A percentile compares a stretch with the other conserved stretches of the same genome.
phyloP scores from a whole-genome alignment of 2,888 invertebrate species.

The Habroteleia sp. region DNA sequence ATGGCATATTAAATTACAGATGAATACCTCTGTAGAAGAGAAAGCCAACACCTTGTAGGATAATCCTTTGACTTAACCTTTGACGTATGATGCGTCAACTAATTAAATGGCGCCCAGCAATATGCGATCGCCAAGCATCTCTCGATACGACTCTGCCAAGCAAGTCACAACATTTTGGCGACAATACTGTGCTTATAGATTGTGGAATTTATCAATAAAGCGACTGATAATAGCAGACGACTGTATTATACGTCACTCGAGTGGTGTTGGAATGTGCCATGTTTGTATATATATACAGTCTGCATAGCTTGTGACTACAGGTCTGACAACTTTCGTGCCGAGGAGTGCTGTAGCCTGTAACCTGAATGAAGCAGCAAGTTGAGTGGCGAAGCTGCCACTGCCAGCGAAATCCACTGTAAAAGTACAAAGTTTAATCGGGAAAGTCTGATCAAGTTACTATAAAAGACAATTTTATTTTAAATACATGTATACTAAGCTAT shows the following conservation, averaged over 20 bases:
- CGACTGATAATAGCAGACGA: slow-evolving; percentile 60
- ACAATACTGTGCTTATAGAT: slow-evolving; percentile 25
- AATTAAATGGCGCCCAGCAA: slow-evolving; percentile 25
- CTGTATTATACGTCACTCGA: slow-evolving; percentile 57
- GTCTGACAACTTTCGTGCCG: slow-evolving; percentile 29
- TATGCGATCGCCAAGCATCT: slow-evolving; percentile 15
- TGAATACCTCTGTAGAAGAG: slow-evolving; percentile 48
- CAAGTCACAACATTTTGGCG: slow-evolving; percentile 45
- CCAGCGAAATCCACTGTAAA: too few species aligned
- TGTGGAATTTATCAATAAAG: slow-evolving; percentile 58
- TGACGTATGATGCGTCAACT: slow-evolving; percentile 33
- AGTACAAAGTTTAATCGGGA: too few species aligned
- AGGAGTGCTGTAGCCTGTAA: slow-evolving; percentile 36
- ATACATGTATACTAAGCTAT: too few species aligned
- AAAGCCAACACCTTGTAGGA: slow-evolving; percentile 58
- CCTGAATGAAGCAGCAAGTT: slow-evolving; percentile 35
- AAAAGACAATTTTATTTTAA: too few species aligned
- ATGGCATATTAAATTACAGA: slow-evolving; percentile 13
- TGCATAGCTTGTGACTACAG: slow-evolving; percentile 22
- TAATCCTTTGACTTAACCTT: slow-evolving; percentile 46
- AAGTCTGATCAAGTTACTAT: too few species aligned
- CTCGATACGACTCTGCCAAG: neutral
- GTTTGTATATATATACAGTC: slow-evolving; percentile 44
- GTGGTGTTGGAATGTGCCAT: slow-evolving; percentile 52
- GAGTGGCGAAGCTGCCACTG: too few species aligned